Conservation (phyloP, 2,888 invertebrate species). For the Trichogramma dendrolimi region DNA sequence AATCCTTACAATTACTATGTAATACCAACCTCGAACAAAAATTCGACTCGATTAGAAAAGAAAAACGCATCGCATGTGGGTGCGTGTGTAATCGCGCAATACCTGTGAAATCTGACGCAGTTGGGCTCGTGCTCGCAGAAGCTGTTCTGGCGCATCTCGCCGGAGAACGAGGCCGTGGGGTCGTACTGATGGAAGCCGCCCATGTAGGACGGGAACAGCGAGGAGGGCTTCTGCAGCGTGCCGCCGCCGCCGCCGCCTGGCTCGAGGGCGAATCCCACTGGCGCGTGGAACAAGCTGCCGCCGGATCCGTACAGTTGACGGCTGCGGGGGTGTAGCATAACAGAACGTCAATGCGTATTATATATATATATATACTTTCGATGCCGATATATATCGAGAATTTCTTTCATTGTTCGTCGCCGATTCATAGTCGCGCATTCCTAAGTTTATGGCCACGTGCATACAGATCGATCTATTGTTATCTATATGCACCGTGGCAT, state of each 20-base stretch:
- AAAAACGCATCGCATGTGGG: too few species aligned
- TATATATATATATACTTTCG: too few species aligned
- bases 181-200: conserved; percentile 51
- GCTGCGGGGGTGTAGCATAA: conserved; percentile 27
- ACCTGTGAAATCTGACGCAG: conserved; percentile 46
- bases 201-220: conserved; percentile 52
- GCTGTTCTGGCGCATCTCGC: conserved; percentile 41
- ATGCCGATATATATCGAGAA: too few species aligned
- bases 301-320: conserved; percentile 39
- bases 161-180: conserved; percentile 45
- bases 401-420: too few species aligned
- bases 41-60: too few species aligned
- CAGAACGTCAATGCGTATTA: too few species aligned
- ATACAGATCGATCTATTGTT: too few species aligned
- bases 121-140: conserved; percentile 44
- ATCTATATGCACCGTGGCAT: too few species aligned
- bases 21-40: neutral
- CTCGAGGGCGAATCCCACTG: conserved; percentile 45
- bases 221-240: conserved; percentile 47
- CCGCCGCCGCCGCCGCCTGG: conserved; percentile 23
- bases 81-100: too few species aligned
- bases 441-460: too few species aligned
- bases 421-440: too few species aligned
- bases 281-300: conserved; percentile 40
- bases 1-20: too few species aligned